These are phyloP conservation scores for Mus pahari DNA, from an alignment of 2,113 vertebrate species.

Conservation along the genomic window DNA sequence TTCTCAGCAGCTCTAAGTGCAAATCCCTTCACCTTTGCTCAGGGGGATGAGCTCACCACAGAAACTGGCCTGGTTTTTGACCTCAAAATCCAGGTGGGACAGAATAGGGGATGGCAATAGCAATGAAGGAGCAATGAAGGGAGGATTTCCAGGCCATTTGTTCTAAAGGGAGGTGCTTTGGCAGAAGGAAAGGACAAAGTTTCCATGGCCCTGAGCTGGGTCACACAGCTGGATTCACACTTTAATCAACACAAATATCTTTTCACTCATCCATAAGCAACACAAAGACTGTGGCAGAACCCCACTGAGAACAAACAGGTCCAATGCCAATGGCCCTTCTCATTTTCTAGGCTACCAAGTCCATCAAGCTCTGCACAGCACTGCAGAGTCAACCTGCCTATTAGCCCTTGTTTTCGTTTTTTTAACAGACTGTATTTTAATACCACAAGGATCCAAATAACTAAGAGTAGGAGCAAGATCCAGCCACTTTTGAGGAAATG, in stretches of 20 bases:
- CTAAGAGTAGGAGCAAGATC: background rate
- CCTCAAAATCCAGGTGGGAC: conserved; percentile 69
- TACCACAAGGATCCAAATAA: background rate
- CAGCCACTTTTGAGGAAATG: background rate
- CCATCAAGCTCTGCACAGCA: background rate
- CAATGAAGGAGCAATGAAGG: background rate
- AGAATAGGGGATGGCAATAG: conserved; percentile 32
- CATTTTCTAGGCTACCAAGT: conserved; percentile 10
- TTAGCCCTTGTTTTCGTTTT: background rate
- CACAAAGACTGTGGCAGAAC: background rate
- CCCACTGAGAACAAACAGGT: conserved; percentile 8
- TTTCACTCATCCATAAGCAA: conserved; percentile 32
- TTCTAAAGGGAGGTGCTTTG: conserved; percentile 59
- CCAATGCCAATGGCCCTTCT: background rate
- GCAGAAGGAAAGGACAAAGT: conserved; percentile 54
- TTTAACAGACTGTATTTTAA: background rate
- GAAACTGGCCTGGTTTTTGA: conserved; percentile 62
- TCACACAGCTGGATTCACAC: conserved; percentile 60
- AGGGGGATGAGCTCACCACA: conserved; percentile 57
- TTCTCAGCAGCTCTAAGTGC: conserved; percentile 63
- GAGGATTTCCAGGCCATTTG: conserved; percentile 68
- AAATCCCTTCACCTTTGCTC: conserved; percentile 71
- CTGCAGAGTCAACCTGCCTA: background rate
- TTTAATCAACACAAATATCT: background rate
- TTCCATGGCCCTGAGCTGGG: conserved; percentile 56